Percentiles rank a stretch among this genome's conserved stretches.
Conservation (phyloP, 2,888 invertebrate species). For the Agapostemon virescens region DNA sequence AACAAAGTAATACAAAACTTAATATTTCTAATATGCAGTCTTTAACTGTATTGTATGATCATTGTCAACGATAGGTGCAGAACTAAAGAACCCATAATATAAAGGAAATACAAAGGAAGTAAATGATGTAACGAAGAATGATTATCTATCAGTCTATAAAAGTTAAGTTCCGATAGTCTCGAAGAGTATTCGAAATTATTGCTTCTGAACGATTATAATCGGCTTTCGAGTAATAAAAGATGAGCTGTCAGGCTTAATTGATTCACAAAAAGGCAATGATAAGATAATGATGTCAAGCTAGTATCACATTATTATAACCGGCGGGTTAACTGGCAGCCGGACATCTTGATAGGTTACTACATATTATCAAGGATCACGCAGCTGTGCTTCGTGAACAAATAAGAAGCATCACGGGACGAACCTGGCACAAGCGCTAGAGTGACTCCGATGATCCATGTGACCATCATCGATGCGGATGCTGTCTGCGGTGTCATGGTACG, state of each 20-base stretch:
- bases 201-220: not conserved
- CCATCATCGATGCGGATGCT: constrained; percentile 81
- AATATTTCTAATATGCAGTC: too few species aligned
- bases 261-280: constrained; percentile 27
- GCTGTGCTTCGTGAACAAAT: not conserved
- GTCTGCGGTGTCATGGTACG: constrained; percentile 82
- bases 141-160: not conserved
- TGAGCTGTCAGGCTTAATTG: constrained; percentile 6
- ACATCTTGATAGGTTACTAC: constrained; percentile 48
- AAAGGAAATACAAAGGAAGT: not conserved
- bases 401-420: constrained; percentile 62
- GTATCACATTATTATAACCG: constrained; percentile 34
- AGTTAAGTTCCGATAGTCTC: not conserved
- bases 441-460: constrained; percentile 84
- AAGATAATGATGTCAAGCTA: not conserved
- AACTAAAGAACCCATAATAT: too few species aligned
- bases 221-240: constrained; percentile 1
- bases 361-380: constrained; percentile 31
- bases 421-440: constrained; percentile 85
- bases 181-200: not conserved
- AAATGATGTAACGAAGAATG: not conserved
- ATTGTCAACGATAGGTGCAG: too few species aligned
- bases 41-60: too few species aligned
- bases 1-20: too few species aligned
- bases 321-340: constrained; percentile 25